Conservation (phyloP, 2,797 vertebrate genomes). For the Thamnophis elegans region DNA sequence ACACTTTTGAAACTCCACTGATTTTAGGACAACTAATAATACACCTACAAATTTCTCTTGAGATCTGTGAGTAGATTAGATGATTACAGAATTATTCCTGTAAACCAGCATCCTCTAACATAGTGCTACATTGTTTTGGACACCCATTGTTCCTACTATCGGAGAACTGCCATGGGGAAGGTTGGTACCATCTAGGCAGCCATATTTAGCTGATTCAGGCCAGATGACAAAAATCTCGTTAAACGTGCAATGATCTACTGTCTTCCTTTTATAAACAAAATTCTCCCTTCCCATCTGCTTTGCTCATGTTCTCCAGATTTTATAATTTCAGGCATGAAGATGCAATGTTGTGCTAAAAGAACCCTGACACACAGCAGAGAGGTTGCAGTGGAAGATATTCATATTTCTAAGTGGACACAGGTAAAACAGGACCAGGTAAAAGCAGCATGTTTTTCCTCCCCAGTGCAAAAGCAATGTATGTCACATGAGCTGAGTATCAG, state of each 20-base stretch:
- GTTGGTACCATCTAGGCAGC: neutral
- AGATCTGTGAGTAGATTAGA: neutral
- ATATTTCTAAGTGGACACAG: neutral
- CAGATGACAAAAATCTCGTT: neutral
- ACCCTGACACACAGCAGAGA: neutral
- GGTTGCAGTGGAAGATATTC: neutral
- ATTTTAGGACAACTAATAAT: neutral
- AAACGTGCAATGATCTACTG: neutral
- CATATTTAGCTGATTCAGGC: neutral
- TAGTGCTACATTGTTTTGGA: neutral
- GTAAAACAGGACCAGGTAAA: neutral
- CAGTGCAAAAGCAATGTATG: neutral
- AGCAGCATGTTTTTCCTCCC: neutral
- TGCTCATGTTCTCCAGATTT: neutral
- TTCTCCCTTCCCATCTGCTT: too few species aligned
- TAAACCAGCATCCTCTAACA: neutral
- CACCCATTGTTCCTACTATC: neutral
- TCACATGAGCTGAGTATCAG: neutral
- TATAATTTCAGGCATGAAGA: neutral
- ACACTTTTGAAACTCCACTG: neutral
- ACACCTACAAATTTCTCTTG: neutral
- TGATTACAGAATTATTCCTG: neutral
- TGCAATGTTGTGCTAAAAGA: neutral
- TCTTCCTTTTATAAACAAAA: neutral
- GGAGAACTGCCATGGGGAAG: neutral